A percentile compares a stretch with the other conserved stretches of the same genome.
Conservation (phyloP, 2,113 vertebrate species). For the Natator depressus region DNA sequence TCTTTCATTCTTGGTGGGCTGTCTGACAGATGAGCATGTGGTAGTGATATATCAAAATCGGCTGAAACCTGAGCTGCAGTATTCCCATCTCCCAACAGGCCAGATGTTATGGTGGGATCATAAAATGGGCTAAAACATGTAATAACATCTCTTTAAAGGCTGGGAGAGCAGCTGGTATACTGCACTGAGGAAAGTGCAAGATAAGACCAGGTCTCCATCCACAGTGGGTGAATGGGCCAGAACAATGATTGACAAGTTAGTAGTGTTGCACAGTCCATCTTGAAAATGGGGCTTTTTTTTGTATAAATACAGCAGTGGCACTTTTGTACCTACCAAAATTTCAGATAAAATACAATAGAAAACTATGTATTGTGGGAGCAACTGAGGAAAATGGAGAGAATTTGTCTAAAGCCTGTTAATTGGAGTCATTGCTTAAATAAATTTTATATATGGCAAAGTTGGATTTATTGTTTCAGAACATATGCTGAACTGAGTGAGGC, state of each 20-base stretch:
- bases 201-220: not conserved
- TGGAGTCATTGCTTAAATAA: not conserved
- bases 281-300: not conserved
- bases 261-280: not conserved
- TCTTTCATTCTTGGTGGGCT: not conserved
- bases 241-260: not conserved
- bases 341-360: not conserved
- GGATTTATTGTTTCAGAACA: constrained; percentile 30
- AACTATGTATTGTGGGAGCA: not conserved
- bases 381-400: not conserved
- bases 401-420: not conserved
- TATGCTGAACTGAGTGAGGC: constrained; percentile 17
- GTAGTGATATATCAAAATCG: not conserved
- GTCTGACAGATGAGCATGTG: not conserved
- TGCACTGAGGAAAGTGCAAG: not conserved
- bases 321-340: not conserved
- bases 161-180: not conserved
- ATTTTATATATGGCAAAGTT: not conserved
- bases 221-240: not conserved
- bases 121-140: not conserved
- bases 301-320: not conserved
- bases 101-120: not conserved
- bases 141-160: not conserved
- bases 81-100: not conserved
- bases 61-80: not conserved